Evolutionary conservation across 2,888 invertebrate genomes (phyloP).

Genomic region (Trichopoda pennipes): DNA sequence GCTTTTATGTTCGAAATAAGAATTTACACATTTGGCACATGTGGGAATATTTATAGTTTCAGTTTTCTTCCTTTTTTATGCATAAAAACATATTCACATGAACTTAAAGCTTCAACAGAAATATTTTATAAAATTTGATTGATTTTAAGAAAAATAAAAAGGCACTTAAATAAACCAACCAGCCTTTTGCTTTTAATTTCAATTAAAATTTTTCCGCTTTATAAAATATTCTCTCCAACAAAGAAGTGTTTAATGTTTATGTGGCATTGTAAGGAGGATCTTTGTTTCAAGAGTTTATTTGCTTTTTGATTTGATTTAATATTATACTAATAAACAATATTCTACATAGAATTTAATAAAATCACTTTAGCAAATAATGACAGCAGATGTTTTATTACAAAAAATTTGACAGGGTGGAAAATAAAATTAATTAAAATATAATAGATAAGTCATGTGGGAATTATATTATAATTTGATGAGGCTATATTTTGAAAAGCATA

Average conservation of each 20-base stretch:
- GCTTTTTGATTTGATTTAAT: too few species aligned
- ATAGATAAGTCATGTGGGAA: background rate
- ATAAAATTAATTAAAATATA: background rate
- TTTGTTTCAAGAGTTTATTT: too few species aligned
- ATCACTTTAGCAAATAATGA: too few species aligned
- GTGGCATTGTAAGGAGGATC: too few species aligned
- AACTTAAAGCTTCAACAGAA: background rate
- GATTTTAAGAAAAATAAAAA: background rate
- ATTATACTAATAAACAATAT: too few species aligned
- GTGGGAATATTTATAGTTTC: background rate
- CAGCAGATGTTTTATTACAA: too few species aligned
- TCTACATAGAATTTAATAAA: too few species aligned
- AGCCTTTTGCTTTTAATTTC: too few species aligned
- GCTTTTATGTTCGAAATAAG: background rate
- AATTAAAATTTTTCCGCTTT: too few species aligned
- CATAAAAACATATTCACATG: background rate
- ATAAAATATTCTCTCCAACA: too few species aligned
- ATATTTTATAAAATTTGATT: background rate
- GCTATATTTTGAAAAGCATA: background rate
- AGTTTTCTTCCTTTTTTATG: background rate
- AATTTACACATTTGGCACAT: slow-evolving; percentile 36
- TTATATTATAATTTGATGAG: background rate
- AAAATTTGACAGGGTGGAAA: background rate
- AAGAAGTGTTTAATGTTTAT: too few species aligned
- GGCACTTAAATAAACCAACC: too few species aligned